phyloP scores from a whole-genome alignment of 2,797 vertebrate genomes.

The Pogoniulus pusillus region DNA sequence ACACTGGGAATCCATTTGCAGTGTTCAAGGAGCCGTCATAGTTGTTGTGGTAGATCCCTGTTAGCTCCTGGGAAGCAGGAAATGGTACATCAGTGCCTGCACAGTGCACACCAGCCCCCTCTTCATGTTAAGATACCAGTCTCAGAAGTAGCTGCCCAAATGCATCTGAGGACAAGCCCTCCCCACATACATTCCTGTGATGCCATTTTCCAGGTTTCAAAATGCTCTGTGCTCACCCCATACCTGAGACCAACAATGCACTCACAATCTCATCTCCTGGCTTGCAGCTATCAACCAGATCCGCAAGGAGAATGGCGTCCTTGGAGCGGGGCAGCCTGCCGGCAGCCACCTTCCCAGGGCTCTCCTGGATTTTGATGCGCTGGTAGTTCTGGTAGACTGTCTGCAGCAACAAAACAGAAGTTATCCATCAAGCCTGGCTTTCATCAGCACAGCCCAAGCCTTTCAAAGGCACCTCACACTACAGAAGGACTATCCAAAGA shows the following conservation, averaged over 20 bases:
- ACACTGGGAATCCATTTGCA: constrained; percentile 94
- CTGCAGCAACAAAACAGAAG: constrained; percentile 65
- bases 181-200: fast-evolving
- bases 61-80: constrained; percentile 85
- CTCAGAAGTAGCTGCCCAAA: neutral
- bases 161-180: neutral
- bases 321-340: constrained; percentile 96
- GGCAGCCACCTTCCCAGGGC: constrained; percentile 93
- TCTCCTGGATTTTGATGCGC: constrained; percentile 96
- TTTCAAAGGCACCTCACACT: neutral
- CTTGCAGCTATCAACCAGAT: constrained; percentile 95
- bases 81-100: neutral
- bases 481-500: neutral
- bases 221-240: neutral
- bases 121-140: neutral
- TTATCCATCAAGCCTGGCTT: neutral
- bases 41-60: constrained; percentile 98
- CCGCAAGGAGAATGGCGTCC: constrained; percentile 93
- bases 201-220: neutral
- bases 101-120: neutral
- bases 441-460: fast-evolving
- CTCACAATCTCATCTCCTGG: constrained; percentile 97
- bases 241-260: neutral
- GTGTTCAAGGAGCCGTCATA: constrained; percentile 97
- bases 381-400: constrained; percentile 99